Conservation (phyloP, 2,797 vertebrate species). For the Sebastes kiyomatsui region DNA sequence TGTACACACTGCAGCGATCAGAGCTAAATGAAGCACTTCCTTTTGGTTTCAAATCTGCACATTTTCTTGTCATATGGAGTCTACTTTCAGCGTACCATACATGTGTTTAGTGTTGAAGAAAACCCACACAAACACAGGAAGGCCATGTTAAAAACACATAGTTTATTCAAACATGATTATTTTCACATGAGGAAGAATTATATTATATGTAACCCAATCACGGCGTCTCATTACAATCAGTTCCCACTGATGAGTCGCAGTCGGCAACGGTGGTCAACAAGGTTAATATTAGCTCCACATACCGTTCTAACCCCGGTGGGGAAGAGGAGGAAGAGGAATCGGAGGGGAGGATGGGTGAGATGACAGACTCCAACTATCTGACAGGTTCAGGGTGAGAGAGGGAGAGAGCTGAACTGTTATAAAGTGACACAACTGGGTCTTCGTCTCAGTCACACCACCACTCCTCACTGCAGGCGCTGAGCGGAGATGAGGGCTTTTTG, state of each 20-base stretch:
- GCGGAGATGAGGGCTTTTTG: constrained; percentile 73
- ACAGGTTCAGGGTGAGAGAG: constrained; percentile 77
- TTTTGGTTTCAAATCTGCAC: constrained; percentile 12
- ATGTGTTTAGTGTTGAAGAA: neutral
- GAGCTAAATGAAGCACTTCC: constrained; percentile 1
- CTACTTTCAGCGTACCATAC: neutral
- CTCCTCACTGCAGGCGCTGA: constrained; percentile 85
- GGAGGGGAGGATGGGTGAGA: constrained; percentile 71
- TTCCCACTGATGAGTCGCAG: constrained; percentile 26
- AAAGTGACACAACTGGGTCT: constrained; percentile 96
- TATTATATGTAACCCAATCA: constrained; percentile 8
- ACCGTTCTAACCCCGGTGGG: constrained; percentile 85
- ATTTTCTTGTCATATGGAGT: neutral
- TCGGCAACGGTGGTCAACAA: constrained; percentile 36
- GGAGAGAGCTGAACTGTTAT: constrained; percentile 89
- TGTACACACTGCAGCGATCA: neutral
- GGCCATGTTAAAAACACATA: neutral
- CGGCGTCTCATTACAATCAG: constrained; percentile 9
- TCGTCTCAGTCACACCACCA: constrained; percentile 82
- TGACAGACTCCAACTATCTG: constrained; percentile 69
- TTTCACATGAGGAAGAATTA: neutral
- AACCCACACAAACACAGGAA: neutral
- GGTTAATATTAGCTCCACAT: constrained; percentile 83
- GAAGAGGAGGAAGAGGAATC: constrained; percentile 83
- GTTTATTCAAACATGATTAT: neutral